phyloP scores from a whole-genome alignment of 1,140 invertebrate genomes.

The Pectinophora gossypiella region DNA sequence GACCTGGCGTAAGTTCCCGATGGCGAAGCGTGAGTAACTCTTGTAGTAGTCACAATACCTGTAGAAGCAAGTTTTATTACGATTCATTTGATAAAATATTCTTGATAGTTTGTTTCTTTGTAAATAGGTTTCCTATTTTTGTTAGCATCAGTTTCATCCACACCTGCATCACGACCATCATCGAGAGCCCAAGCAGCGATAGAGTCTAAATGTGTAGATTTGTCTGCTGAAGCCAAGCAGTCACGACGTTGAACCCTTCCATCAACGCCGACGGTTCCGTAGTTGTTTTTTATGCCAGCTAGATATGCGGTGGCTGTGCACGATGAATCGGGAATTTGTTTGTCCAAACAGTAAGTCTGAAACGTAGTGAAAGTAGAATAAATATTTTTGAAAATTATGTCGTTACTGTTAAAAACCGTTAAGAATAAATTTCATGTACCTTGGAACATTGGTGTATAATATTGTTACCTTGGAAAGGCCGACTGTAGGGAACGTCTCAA shows the following conservation, averaged over 20 bases:
- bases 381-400: background rate
- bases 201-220: conserved; percentile 77
- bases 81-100: too few species aligned
- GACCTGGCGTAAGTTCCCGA: conserved; percentile 83
- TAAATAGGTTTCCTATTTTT: background rate
- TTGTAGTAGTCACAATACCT: conserved; percentile 18
- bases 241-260: conserved; percentile 48
- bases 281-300: conserved; percentile 79
- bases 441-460: too few species aligned
- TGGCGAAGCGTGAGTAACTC: conserved; percentile 76
- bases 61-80: too few species aligned
- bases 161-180: conserved; percentile 67
- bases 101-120: background rate
- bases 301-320: conserved; percentile 82
- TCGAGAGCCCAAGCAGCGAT: conserved; percentile 85
- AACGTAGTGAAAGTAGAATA: background rate
- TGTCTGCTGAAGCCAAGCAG: conserved; percentile 44
- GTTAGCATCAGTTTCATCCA: background rate
- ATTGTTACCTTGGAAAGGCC: background rate
- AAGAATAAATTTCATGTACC: background rate
- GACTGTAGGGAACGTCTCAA: background rate
- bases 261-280: conserved; percentile 75
- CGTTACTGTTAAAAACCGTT: background rate
- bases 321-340: conserved; percentile 84
- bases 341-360: conserved; percentile 83